These are phyloP conservation scores for Eugnorisma glareosa DNA, from an alignment of 2,888 invertebrate species.

Conservation along the genomic window DNA sequence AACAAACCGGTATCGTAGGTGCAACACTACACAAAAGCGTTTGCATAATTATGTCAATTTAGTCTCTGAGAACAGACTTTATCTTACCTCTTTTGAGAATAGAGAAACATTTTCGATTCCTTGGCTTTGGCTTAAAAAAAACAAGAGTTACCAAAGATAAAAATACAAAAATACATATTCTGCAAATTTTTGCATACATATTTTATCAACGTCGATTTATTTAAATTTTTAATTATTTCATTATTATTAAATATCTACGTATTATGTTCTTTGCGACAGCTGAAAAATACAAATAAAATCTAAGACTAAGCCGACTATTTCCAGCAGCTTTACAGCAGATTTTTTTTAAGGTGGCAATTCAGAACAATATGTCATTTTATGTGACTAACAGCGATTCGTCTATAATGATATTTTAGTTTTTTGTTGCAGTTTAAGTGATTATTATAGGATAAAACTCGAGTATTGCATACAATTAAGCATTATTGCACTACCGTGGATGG, in stretches of 20 bases:
- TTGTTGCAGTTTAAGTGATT: conserved; percentile 46
- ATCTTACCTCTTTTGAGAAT: neutral
- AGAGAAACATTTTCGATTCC: too few relatives aligned
- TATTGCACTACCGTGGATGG: conserved; percentile 48
- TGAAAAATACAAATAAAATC: neutral
- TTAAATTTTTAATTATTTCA: neutral
- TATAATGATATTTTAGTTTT: conserved; percentile 43
- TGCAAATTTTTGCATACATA: conserved; percentile 1
- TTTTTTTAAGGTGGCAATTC: conserved; percentile 46
- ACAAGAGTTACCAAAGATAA: neutral
- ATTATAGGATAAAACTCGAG: conserved; percentile 17
- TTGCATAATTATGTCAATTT: too few relatives aligned
- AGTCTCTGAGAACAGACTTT: too few relatives aligned
- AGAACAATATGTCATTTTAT: conserved; percentile 48
- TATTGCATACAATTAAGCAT: conserved; percentile 29
- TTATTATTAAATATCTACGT: neutral
- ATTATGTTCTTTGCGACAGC: neutral
- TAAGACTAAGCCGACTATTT: neutral
- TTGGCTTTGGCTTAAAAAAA: neutral
- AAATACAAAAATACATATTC: conserved; percentile 6
- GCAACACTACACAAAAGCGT: too few relatives aligned
- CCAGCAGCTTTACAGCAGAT: neutral
- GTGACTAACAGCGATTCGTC: conserved; percentile 60
- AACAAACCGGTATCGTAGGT: too few relatives aligned
- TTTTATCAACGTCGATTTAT: neutral